Evolutionary conservation across 2,797 vertebrate genomes (phyloP).

Genomic region (Molothrus aeneus): DNA sequence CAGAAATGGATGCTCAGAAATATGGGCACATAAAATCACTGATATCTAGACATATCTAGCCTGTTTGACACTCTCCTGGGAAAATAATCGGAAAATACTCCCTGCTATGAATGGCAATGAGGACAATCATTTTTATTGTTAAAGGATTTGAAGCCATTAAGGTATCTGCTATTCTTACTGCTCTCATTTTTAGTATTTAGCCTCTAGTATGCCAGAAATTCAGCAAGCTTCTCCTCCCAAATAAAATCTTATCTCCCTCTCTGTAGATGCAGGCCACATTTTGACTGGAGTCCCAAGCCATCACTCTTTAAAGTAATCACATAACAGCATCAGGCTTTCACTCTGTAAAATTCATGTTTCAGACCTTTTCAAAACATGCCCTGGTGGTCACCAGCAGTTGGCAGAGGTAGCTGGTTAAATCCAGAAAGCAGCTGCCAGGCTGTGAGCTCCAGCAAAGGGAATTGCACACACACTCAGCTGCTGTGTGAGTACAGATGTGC

Average conservation of each 20-base stretch:
- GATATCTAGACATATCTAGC: background rate
- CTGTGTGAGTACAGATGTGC: rapidly evolving
- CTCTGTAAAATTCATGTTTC: background rate
- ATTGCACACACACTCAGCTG: rapidly evolving
- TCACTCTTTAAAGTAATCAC: background rate
- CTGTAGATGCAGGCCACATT: background rate
- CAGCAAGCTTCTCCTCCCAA: background rate
- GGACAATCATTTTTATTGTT: background rate
- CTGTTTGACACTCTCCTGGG: background rate
- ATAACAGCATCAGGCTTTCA: background rate
- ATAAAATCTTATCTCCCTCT: background rate
- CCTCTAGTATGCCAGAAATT: background rate
- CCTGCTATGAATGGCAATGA: background rate
- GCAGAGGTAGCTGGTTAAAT: background rate
- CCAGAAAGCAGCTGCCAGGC: background rate
- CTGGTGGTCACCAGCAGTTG: background rate
- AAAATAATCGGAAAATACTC: constrained; percentile 11
- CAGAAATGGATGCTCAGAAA: background rate
- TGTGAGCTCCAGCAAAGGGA: background rate
- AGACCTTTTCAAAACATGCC: background rate
- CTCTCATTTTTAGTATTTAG: background rate
- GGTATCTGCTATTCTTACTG: background rate
- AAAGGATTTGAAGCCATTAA: background rate
- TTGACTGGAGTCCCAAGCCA: background rate
- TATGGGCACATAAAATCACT: background rate